Evolutionary conservation across 1,140 invertebrate species (phyloP).

Genomic region (Listronotus bonariensis): DNA sequence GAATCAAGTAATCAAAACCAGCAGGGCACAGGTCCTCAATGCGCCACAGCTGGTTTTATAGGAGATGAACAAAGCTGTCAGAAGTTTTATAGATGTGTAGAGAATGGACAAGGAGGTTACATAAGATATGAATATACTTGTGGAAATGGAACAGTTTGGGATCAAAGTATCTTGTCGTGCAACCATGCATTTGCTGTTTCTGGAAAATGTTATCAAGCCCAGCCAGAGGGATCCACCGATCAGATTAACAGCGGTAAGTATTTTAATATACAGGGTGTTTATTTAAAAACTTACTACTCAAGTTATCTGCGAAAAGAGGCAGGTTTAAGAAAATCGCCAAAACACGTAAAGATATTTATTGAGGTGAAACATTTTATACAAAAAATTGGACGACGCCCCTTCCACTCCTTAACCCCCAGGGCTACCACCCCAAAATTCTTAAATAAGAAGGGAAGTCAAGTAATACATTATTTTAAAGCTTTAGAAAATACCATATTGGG

Average conservation of each 20-base stretch:
- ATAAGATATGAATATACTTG: conserved; percentile 71
- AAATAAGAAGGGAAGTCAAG: no score
- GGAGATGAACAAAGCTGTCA: conserved; percentile 70
- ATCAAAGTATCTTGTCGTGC: conserved; percentile 66
- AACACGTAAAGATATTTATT: no score
- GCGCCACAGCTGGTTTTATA: conserved; percentile 67
- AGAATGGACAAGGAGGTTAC: conserved; percentile 56
- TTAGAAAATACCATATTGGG: no score
- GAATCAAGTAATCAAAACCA: conserved; percentile 13
- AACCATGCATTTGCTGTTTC: conserved; percentile 55
- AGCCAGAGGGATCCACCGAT: conserved; percentile 15
- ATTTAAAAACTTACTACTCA: no score
- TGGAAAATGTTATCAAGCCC: conserved; percentile 32
- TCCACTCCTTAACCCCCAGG: no score
- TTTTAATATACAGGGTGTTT: no score
- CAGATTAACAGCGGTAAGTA: conserved; percentile 2
- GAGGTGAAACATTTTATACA: no score
- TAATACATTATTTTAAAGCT: no score
- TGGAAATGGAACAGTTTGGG: conserved; percentile 73
- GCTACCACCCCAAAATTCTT: no score
- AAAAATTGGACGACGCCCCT: no score
- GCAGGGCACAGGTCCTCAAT: conserved; percentile 56
- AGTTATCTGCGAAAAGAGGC: no score
- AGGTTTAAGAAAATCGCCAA: no score
- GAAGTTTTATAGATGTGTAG: conserved; percentile 81